Evolutionary conservation across 2,888 invertebrate species (phyloP), one percentile per base, ranked within the genome.

Genomic region (Microchrysa polita): DNA sequence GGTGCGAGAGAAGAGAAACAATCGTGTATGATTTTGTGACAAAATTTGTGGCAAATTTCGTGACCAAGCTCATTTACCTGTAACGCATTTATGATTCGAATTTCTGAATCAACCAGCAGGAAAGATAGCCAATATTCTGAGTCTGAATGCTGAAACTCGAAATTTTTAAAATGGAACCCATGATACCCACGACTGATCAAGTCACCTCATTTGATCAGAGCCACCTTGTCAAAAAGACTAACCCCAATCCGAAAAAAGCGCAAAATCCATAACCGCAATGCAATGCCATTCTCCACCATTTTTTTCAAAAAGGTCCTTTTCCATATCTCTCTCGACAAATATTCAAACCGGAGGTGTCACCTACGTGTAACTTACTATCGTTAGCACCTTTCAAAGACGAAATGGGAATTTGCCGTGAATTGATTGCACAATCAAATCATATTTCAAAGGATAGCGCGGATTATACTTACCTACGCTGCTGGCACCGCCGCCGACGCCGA

Each of bases 381-480:
- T 34, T 22, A 16, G 40, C 27, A 61, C 61, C 61, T 61, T 34
- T 53, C 53, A 67, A 12, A 22, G 52, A 9, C 14, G 69, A 55
- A 69, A 69, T 57, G 57, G 69, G 57, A 69, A 69, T 57, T 40
- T 14, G 57, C 40, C 42, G 10, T 57, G 55, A 69, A 69, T 69
- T 55, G 69, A 69, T 69, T 57, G 40, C 69, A 55, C 69, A 57
- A 57, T 57, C 57, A 69, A 69, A 69, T 69, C 55, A 69, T 69
- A 69, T 69, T 65, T 69, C 69, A 55, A 12, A 40, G 22, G 69
- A 69, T 69, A 10, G 55, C 55, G 55, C 55, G 55, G 57, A 69
- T 67, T 67, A n/a, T n/a, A n/a, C n/a, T n/a, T n/a, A 67, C 22
- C 55, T 52, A n/a, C 14, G 27, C 20, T n/a, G n/a, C n/a, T n/a